Evolutionary conservation across 2,113 vertebrate species (phyloP), one percentile per base, ranked within the genome.

Genomic region (Mobula hypostoma): DNA sequence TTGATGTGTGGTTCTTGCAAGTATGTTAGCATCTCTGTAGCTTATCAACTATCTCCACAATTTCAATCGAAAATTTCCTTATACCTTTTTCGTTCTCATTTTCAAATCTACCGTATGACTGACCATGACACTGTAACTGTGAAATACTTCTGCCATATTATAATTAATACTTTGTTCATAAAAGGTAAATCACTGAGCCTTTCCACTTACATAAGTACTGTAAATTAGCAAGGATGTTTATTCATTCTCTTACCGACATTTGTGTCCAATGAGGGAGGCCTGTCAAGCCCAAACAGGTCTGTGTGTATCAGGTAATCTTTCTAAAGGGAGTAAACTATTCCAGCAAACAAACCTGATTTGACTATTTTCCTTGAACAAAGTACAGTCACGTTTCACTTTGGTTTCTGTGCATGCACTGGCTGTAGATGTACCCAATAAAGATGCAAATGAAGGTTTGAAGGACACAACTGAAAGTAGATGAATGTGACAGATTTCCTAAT

Each of bases 381-480:
- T 80, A 36, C 78, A 80, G 12, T 36, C 78, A 7, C 40, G 32
- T 80, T 80, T 80, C 5, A 80, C 17, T 82, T 82, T 82, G 40
- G 48, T 82, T 82, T 82, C 17, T 40, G 40, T 82, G 7, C 15
- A 40, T 40, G 32, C 78, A 80, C 2, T 40, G 32, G 0, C 36
- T 82, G 5, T 24, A 40, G 21, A 82, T 48, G 40, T 40, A 24
- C 14, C 19, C 80, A 82, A 82, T 82, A 21, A 48, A 21, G 8
- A 82, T 82, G 36, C 80, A 82, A 82, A 40, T 82, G 17, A 24
- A 56, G 80, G 2, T 24, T 82, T 40, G 0, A 17, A 82, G 32
- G 80, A 82, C 32, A 36, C 78, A 80, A 80, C 70, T 80, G 32
- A 80, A 82, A 48, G 80, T 82, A 56, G 80, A 82, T 48, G 80